These are phyloP conservation scores for Oceanodroma leucorhoa DNA, from an alignment of 2,797 vertebrate genomes.

Conservation along the genomic window DNA sequence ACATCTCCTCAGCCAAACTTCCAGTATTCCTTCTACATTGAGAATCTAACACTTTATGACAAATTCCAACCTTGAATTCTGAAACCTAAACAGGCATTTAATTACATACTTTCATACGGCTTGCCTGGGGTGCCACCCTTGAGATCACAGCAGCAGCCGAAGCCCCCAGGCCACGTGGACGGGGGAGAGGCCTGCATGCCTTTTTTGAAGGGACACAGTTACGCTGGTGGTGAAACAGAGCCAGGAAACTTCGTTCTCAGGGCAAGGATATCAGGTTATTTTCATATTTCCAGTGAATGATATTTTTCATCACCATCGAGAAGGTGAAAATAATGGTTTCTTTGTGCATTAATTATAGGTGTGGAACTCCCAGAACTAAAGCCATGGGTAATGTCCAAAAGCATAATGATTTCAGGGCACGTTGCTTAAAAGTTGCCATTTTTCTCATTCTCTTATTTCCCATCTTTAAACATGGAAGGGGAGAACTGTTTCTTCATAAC, in stretches of 20 bases:
- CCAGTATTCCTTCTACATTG: neutral
- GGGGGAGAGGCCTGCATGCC: neutral
- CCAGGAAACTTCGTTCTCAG: neutral
- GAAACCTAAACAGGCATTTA: neutral
- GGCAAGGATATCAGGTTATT: neutral
- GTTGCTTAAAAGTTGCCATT: neutral
- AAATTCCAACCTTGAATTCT: neutral
- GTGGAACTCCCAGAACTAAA: neutral
- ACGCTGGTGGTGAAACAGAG: neutral
- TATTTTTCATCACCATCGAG: neutral
- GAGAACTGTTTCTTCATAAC: neutral
- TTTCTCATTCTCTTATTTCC: neutral
- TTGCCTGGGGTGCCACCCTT: neutral
- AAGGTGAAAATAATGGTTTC: neutral
- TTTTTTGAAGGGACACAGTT: neutral
- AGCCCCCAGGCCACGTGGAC: fast-evolving
- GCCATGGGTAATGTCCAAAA: neutral
- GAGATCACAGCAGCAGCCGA: neutral
- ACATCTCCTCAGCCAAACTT: neutral
- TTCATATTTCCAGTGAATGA: neutral
- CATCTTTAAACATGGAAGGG: neutral
- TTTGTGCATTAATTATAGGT: neutral
- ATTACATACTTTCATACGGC: fast-evolving
- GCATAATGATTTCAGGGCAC: neutral
- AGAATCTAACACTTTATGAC: neutral